Evolutionary conservation across 2,888 invertebrate species (phyloP), one percentile per base, ranked within the genome.

Genomic region (Tipula helvola): DNA sequence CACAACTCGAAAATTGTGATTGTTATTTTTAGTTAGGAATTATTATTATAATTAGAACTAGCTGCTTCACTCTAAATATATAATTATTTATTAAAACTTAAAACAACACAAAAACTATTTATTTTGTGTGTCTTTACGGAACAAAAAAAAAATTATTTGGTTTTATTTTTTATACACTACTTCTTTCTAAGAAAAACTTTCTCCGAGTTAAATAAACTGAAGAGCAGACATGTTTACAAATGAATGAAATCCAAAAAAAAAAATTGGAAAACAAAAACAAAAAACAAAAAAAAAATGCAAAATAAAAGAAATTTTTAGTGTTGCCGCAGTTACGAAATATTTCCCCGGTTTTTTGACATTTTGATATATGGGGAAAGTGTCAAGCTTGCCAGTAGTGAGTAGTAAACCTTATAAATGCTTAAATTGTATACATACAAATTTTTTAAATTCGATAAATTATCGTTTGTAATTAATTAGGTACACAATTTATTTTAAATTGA

Each of bases 141-240:
- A 71, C 12, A 10, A 71, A 10, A 28, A 71, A 57, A 16, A 71
- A 16, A 57, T 57, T 16, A 57, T 57, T 57, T 57, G 52, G 7
- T 57, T 16, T 57, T 71, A 16, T 57, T 16, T 57, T 71, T 71
- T 8, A 28, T 71, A 71, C 52, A 52, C n/a, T 71, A 71, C 71
- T 71, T 28, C 71, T 18, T 71, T 71, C 28, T 7, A 71, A 28
- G 18, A 71, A 71, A 71, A 52, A 52, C 52, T 71, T 71, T 71
- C 71, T 71, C 71, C 71, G 71, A 71, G 71, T 71, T 71, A 71
- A 71, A 28, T 71, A 71, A 71, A 71, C 71, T 71, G 71, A 28
- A 71, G 71, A 71, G 71, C 71, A 71, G 71, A 71, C 71, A 71
- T 71, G 71, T 71, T 71, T 71, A 71, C 71, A 71, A 71, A 71